Conservation (phyloP, 1,140 invertebrate genomes). For the Maniola jurtina region DNA sequence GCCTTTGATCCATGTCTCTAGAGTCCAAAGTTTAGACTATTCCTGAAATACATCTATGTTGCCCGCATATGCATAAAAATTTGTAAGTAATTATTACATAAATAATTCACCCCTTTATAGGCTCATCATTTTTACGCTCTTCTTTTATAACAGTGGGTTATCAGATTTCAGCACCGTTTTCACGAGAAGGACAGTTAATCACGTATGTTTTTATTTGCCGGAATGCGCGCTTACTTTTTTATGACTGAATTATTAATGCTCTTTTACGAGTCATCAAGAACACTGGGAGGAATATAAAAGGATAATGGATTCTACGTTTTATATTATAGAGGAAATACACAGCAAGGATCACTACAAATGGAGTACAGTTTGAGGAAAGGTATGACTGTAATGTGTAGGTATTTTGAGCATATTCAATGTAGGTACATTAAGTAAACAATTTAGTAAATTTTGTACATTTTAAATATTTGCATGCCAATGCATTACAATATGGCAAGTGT, state of each 20-base stretch:
- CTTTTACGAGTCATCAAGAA: slow-evolving; percentile 1
- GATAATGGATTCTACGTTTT: slow-evolving; percentile 1
- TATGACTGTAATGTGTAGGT: too few species aligned
- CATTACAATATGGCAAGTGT: too few species aligned
- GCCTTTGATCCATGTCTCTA: too few species aligned
- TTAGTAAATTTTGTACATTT: too few species aligned
- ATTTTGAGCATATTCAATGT: too few species aligned
- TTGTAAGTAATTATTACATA: not conserved
- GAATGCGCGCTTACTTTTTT: not conserved
- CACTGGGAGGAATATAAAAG: not conserved
- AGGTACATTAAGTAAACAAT: too few species aligned
- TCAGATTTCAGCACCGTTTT: not conserved
- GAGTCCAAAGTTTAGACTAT: too few species aligned
- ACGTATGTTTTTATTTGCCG: not conserved
- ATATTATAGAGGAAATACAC: not conserved
- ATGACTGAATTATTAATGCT: slow-evolving; percentile 1
- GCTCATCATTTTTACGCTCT: not conserved
- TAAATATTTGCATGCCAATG: too few species aligned
- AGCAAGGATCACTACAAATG: too few species aligned
- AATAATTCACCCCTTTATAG: slow-evolving; percentile 1
- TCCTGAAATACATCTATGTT: too few species aligned
- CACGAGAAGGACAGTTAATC: not conserved
- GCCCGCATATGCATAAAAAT: not conserved
- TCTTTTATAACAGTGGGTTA: not conserved
- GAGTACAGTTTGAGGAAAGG: too few species aligned